Conservation (phyloP, 2,113 vertebrate genomes). For the Panurus biarmicus region DNA sequence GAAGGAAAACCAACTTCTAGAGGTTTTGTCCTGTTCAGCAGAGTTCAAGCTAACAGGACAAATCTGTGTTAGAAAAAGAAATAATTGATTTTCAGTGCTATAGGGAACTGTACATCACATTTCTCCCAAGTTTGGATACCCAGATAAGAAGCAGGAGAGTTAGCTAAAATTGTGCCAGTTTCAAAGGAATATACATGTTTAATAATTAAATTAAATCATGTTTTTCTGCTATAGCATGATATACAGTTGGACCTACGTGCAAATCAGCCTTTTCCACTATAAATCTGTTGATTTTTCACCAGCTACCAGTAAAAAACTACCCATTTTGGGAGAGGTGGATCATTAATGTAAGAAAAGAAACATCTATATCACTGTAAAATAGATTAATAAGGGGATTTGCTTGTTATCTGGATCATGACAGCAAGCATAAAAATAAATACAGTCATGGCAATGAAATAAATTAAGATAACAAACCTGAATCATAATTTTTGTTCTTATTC, state of each 20-base stretch:
- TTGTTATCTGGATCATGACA: background rate
- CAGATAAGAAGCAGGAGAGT: background rate
- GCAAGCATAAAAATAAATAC: background rate
- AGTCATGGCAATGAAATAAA: background rate
- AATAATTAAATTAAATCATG: background rate
- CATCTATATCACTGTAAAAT: background rate
- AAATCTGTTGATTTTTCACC: background rate
- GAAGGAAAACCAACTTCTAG: background rate
- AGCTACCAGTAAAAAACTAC: background rate
- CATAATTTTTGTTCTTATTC: background rate
- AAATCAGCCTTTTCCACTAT: background rate
- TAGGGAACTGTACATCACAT: background rate
- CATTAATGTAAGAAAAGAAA: background rate
- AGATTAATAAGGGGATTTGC: background rate
- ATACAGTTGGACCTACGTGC: background rate
- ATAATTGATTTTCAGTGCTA: background rate
- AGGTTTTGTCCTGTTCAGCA: background rate
- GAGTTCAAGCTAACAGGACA: background rate
- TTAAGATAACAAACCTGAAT: background rate
- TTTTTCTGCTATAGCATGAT: background rate
- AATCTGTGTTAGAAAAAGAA: background rate
- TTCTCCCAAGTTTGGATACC: background rate
- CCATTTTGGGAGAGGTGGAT: background rate
- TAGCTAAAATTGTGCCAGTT: background rate
- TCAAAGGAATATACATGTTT: background rate